Evolutionary conservation across 1,140 invertebrate genomes (phyloP).

Genomic region (Drosophila ananassae): DNA sequence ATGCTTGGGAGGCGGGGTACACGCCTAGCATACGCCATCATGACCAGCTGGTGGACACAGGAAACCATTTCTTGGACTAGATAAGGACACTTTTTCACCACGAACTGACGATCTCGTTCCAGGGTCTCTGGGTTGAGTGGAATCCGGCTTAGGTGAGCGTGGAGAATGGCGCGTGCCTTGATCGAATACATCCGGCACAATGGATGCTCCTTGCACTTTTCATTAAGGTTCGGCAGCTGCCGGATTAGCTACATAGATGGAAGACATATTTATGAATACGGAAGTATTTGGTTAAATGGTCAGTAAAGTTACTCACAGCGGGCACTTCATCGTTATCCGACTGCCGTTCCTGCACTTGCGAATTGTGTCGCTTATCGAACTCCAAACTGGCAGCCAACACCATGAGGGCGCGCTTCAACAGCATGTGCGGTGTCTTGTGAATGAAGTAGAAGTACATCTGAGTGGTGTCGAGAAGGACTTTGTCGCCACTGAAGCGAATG

Average conservation of each 20-base stretch:
- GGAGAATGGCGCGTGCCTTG: conserved; percentile 96
- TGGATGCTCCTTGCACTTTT: conserved; percentile 98
- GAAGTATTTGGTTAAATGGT: not conserved
- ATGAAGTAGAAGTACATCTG: conserved; percentile 98
- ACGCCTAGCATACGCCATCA: conserved; percentile 95
- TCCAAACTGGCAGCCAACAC: conserved; percentile 97
- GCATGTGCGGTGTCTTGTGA: conserved; percentile 97
- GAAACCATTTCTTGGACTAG: conserved; percentile 99
- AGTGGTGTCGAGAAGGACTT: conserved; percentile 97
- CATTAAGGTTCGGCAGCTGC: conserved; percentile 94
- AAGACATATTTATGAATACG: not conserved
- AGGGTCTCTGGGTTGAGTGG: conserved; percentile 91
- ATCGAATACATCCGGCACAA: conserved; percentile 97
- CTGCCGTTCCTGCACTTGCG: conserved; percentile 96
- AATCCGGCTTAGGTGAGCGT: conserved; percentile 96
- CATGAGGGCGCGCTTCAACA: conserved; percentile 97
- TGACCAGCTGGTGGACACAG: conserved; percentile 96
- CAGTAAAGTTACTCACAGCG: conserved; percentile 86
- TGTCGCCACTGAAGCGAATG: conserved; percentile 97
- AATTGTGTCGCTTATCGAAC: conserved; percentile 97
- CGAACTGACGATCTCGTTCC: conserved; percentile 93
- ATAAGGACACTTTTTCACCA: conserved; percentile 96
- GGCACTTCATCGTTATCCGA: conserved; percentile 98
- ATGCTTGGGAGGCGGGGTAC: conserved; percentile 90
- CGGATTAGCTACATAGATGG: conserved; percentile 90